phyloP scores from a whole-genome alignment of 1,140 invertebrate genomes.

The Druon quercuslanigerum region DNA sequence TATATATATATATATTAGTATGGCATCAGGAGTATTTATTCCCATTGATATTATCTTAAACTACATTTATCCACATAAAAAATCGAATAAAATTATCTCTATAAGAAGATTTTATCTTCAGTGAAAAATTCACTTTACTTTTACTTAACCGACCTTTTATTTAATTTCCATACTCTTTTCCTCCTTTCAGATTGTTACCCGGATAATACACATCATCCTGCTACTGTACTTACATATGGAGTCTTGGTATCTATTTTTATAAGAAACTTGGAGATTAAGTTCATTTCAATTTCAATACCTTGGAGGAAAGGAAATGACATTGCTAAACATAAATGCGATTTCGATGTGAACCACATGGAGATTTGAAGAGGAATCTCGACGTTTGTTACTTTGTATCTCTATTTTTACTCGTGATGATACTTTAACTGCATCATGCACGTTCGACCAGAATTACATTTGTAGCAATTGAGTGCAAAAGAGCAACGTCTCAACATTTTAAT shows the following conservation, averaged over 20 bases:
- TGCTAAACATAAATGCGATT: background rate
- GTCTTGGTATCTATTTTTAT: background rate
- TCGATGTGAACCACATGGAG: background rate
- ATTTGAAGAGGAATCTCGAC: background rate
- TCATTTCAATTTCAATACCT: background rate
- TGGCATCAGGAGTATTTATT: too few species aligned
- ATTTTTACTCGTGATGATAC: conserved; percentile 5
- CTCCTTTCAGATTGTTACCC: background rate
- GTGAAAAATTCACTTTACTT: too few species aligned
- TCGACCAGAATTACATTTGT: background rate
- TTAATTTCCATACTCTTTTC: background rate
- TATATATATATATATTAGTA: too few species aligned
- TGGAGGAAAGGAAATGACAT: background rate
- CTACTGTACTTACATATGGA: background rate
- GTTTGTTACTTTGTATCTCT: background rate
- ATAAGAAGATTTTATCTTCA: too few species aligned
- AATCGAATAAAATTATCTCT: too few species aligned
- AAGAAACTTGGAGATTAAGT: background rate
- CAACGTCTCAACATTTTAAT: conserved; percentile 2
- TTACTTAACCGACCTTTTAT: background rate
- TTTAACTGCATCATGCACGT: background rate
- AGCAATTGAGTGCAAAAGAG: background rate
- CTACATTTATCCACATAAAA: too few species aligned
- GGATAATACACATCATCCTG: background rate
- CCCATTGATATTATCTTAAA: too few species aligned